Evolutionary conservation across 2,113 vertebrate species (phyloP).

Genomic region (Copsychus sechellarum): DNA sequence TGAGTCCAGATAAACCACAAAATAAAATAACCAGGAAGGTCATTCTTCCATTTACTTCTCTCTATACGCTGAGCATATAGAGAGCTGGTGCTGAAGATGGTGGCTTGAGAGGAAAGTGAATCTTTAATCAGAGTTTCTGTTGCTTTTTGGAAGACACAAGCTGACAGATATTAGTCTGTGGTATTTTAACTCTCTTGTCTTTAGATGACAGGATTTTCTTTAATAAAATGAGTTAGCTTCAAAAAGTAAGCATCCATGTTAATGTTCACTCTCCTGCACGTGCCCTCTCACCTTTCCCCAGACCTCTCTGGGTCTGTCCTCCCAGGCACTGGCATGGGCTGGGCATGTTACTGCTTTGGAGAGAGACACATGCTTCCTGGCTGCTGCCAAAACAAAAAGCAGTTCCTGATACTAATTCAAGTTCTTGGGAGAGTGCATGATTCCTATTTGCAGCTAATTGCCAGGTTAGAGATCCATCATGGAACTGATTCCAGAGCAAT

Average conservation of each 20-base stretch:
- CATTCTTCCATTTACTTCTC: neutral
- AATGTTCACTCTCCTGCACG: neutral
- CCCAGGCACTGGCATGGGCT: neutral
- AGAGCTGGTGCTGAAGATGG: neutral
- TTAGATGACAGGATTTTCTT: neutral
- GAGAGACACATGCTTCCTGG: neutral
- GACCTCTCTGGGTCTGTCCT: neutral
- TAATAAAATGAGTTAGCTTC: neutral
- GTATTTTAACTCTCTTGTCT: neutral
- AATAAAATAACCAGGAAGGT: neutral
- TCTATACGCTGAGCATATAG: neutral
- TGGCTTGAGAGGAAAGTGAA: neutral
- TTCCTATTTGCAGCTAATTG: neutral
- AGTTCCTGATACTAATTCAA: neutral
- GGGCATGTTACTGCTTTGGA: neutral
- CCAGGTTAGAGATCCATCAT: neutral
- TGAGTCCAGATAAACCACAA: neutral
- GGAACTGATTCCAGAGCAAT: neutral
- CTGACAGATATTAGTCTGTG: neutral
- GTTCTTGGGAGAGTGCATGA: neutral
- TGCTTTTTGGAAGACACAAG: neutral
- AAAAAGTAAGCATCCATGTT: neutral
- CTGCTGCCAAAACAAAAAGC: neutral
- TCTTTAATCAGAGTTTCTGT: neutral
- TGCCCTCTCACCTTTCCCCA: neutral